Percentiles rank a stretch among this genome's conserved stretches.
Conservation (phyloP, 2,113 vertebrate genomes). For the Mirounga angustirostris region DNA sequence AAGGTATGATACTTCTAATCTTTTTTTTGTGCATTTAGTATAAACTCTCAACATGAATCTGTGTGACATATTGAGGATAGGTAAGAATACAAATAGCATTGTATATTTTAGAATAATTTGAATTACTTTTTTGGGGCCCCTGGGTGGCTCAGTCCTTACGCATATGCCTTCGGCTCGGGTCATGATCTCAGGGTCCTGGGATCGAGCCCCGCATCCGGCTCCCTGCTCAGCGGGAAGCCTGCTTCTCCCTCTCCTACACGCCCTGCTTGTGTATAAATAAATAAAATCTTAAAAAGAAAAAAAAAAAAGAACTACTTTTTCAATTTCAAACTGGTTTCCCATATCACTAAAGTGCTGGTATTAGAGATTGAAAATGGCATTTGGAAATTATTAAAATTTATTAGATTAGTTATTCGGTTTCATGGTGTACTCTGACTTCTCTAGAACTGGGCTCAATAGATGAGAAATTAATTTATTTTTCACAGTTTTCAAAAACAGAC, state of each 20-base stretch:
- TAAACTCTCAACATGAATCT: background rate
- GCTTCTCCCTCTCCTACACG: too few relatives aligned
- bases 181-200: too few relatives aligned
- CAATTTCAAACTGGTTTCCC: background rate
- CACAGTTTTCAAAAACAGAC: background rate
- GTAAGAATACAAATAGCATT: background rate
- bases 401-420: background rate
- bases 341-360: background rate
- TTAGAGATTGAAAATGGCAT: background rate
- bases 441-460: background rate
- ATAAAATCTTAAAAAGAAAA: too few relatives aligned
- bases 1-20: slow-evolving; percentile 88
- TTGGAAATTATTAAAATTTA: background rate
- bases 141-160: too few relatives aligned
- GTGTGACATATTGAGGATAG: background rate
- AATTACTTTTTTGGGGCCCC: background rate
- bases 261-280: too few relatives aligned
- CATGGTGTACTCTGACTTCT: background rate
- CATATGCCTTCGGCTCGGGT: too few relatives aligned
- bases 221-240: too few relatives aligned
- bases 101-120: background rate
- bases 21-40: slow-evolving; percentile 41
- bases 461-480: slow-evolving; percentile 19
- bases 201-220: too few relatives aligned
- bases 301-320: background rate